phyloP scores from a whole-genome alignment of 2,113 vertebrate species.

The Podarcis muralis region DNA sequence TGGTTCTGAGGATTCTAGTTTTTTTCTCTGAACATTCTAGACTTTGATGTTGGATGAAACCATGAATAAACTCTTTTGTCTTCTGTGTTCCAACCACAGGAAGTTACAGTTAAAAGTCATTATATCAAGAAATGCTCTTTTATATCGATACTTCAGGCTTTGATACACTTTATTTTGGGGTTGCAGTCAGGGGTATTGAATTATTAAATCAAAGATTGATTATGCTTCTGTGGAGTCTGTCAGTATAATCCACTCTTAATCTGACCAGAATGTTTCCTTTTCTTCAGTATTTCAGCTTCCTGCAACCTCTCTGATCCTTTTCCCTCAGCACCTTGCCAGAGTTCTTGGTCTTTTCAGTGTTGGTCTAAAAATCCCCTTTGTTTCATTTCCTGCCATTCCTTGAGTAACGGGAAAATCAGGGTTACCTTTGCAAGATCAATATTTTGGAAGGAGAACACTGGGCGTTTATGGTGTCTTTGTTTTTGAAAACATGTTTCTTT shows the following conservation, averaged over 20 bases:
- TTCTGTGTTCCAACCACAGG: neutral
- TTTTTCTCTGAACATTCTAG: neutral
- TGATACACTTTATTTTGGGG: conserved; percentile 18
- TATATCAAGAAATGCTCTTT: conserved; percentile 6
- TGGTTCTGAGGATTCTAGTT: neutral
- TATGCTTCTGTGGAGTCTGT: conserved; percentile 1
- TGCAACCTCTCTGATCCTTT: neutral
- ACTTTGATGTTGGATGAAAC: neutral
- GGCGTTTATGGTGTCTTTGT: neutral
- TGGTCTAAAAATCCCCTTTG: neutral
- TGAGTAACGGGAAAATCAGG: neutral
- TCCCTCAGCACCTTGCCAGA: neutral
- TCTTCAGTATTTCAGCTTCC: conserved; percentile 4
- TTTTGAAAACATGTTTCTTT: neutral
- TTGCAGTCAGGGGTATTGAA: neutral
- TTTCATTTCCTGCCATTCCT: neutral
- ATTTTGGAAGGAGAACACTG: neutral
- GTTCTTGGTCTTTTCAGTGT: neutral
- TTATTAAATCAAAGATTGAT: conserved; percentile 8
- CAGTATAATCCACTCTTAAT: conserved; percentile 23
- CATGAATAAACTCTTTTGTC: conserved; percentile 18
- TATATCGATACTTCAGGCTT: neutral
- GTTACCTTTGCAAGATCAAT: neutral
- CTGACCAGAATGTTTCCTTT: neutral
- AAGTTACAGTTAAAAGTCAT: conserved; percentile 14